phyloP scores from a whole-genome alignment of 30 jellyfish, hydroid and myxozoan species.

The Hydractinia echinata region DNA sequence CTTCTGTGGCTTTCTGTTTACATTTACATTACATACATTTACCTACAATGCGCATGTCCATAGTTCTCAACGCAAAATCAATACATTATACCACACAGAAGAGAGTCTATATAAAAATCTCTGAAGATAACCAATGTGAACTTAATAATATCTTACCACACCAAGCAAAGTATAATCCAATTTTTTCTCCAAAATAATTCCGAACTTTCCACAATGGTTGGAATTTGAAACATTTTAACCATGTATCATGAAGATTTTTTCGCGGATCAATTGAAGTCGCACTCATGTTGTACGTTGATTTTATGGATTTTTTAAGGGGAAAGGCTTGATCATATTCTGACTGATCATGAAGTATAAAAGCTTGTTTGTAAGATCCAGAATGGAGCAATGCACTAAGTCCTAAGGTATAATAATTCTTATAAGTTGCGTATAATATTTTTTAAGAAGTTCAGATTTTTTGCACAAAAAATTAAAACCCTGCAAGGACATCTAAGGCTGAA shows the following conservation, averaged over 20 bases:
- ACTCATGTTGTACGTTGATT: neutral
- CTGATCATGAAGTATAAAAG: slow-evolving; percentile 78
- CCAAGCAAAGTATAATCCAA: slow-evolving; percentile 91
- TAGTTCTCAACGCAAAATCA: no score
- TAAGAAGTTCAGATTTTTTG: no score
- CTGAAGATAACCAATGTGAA: neutral
- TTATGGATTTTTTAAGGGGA: slow-evolving; percentile 20
- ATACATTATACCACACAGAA: no score
- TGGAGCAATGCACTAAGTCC: slow-evolving; percentile 71
- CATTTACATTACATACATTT: no score
- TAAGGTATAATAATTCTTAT: neutral
- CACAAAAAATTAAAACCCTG: no score
- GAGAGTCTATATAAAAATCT: no score
- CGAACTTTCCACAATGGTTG: slow-evolving; percentile 91
- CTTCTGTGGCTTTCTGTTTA: no score
- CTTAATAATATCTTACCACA: slow-evolving; percentile 46
- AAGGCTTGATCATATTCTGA: slow-evolving; percentile 56
- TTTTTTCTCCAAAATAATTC: slow-evolving; percentile 83
- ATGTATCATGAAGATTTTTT: slow-evolving; percentile 62
- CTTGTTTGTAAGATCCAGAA: slow-evolving; percentile 74
- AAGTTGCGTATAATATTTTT: neutral
- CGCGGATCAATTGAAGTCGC: slow-evolving; percentile 43
- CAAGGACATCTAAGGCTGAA: no score
- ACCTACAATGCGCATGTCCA: no score
- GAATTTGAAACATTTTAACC: slow-evolving; percentile 71